Evolutionary conservation across 2,888 invertebrate genomes (phyloP), one percentile per base, ranked within the genome.

Genomic region (Dynastes grantii): DNA sequence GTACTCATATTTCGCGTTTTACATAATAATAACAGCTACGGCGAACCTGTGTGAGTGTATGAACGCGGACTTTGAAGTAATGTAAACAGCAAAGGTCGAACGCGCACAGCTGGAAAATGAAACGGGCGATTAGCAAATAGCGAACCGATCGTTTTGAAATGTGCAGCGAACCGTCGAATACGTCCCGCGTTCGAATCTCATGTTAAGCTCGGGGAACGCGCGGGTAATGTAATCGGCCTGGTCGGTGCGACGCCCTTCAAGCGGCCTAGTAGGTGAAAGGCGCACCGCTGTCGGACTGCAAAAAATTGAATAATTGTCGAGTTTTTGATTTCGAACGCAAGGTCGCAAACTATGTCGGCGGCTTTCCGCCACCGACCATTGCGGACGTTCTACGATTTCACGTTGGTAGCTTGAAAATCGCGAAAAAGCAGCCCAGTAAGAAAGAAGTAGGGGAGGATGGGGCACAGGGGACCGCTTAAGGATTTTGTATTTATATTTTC

Each of bases 261-360:
- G 73, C 58, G 73, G 73, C 73, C 73, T 73, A 73, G 73, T 58
- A 73, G 40, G 73, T 73, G 73, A 73, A 73, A 73, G 73, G 61
- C 58, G 11, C 55, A 22, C 71, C 32, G 58, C 11, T n/a, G 37
- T 58, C 58, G 32, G 73, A 73, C 73, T 58, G 16, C 16, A 61
- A 73, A 73, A 73, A 73, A 58, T 58, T 22, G 58, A 73, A 73
- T 73, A 58, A 73, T 73, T 73, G 58, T 58, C 40, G 73, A 73
- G 73, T 73, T 73, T 73, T 58, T 73, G 37, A 73, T 73, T 73
- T 73, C 58, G 73, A 73, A 73, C 45, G 73, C 73, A 73, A 73
- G 73, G 73, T 73, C 73, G 40, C 55, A 71, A 71, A 32, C 71
- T 49, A 58, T 22, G 73, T 67, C 16, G 49, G 67, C 16, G 45